These are phyloP conservation scores for Nomada lathburiana DNA, from an alignment of 2,888 invertebrate species.

Conservation along the genomic window DNA sequence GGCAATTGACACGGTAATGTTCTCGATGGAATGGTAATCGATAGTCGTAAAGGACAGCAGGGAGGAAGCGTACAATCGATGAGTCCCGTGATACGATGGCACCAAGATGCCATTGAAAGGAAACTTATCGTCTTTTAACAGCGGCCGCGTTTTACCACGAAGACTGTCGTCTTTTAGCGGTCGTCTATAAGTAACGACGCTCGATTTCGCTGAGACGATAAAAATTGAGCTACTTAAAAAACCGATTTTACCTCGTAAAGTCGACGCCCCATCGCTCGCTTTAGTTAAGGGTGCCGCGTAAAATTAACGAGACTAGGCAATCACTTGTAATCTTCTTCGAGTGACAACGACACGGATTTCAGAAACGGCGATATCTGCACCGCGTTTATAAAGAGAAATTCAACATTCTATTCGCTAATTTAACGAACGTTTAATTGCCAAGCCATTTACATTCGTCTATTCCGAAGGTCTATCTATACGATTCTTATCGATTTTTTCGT, in stretches of 20 bases:
- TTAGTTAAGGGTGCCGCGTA: neutral
- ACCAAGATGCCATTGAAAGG: neutral
- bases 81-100: slow-evolving; percentile 2
- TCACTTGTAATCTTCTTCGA: slow-evolving; percentile 13
- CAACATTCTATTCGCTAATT: neutral
- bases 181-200: slow-evolving; percentile 13
- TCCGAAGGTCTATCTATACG: too few species aligned
- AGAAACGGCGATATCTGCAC: neutral
- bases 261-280: neutral
- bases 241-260: neutral
- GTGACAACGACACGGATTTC: slow-evolving; percentile 32
- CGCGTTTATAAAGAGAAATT: slow-evolving; percentile 25
- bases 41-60: slow-evolving; percentile 37
- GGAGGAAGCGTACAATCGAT: slow-evolving; percentile 26
- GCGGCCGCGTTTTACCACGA: neutral
- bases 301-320: slow-evolving; percentile 27
- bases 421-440: neutral
- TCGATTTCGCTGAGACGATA: slow-evolving; percentile 14
- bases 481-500: too few species aligned
- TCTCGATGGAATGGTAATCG: slow-evolving; percentile 51
- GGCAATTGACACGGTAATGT: slow-evolving; percentile 27
- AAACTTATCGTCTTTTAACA: slow-evolving; percentile 18
- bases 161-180: slow-evolving; percentile 2
- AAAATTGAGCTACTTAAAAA: slow-evolving; percentile 15
- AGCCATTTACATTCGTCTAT: too few species aligned